These are phyloP conservation scores for Macrophya annulata DNA, from an alignment of 2,888 invertebrate genomes.

Conservation along the genomic window DNA sequence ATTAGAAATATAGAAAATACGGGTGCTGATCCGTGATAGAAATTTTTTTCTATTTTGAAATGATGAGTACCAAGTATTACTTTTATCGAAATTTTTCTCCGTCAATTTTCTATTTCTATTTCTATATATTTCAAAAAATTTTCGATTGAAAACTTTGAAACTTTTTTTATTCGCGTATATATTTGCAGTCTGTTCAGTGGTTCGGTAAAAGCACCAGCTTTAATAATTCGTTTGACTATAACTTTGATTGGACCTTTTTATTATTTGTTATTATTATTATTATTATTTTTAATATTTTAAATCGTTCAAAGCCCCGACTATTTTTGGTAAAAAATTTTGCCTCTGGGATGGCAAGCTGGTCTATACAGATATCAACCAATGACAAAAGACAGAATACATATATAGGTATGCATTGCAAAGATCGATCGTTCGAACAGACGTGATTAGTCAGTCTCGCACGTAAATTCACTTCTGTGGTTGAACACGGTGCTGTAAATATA, in stretches of 20 bases:
- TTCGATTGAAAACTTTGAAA: not conserved
- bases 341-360: not conserved
- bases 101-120: not conserved
- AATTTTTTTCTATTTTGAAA: not conserved
- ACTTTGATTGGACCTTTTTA: not conserved
- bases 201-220: not conserved
- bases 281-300: not conserved
- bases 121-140: not conserved
- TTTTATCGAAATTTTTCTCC: not conserved
- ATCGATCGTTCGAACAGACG: constrained; percentile 15
- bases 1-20: not conserved
- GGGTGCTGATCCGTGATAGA: not conserved
- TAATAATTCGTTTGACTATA: not conserved
- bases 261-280: not conserved
- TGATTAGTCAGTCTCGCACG: constrained; percentile 1
- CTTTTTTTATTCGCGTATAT: not conserved
- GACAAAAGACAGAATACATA: not conserved
- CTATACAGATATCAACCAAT: not conserved
- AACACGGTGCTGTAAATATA: not conserved
- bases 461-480: not conserved
- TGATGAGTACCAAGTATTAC: not conserved
- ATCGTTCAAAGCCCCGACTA: not conserved
- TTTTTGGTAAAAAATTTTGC: not conserved
- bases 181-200: not conserved
- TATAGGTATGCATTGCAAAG: not conserved